Base-by-base conservation (phyloP, 2,888 invertebrate species). In the Temnothorax ravouxi region DNA sequence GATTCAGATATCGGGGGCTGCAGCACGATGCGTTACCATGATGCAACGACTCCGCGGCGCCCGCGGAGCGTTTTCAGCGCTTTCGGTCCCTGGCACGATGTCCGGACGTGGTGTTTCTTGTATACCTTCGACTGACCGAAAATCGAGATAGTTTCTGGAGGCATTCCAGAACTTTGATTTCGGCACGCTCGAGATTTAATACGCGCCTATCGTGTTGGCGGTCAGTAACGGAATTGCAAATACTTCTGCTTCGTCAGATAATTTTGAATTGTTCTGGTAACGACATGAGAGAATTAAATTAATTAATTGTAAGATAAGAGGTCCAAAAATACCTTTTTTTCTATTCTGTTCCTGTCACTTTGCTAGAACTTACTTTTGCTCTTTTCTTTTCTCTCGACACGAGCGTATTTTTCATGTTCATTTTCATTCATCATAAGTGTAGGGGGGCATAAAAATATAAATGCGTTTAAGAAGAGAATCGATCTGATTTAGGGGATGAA, bases 121-220 rank as follows among this genome's bases (percentile, higher is more conserved):
- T 44, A 56, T 44, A 56, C 54, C 83, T 50, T 64, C 79, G 74
- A 62, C 64, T 69, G 75, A 71, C 59, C 69, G 69, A 82, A 89
- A 83, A 86, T 80, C 86, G 75, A 71, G 84, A 84, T 84, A 84
- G 81, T 83, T 81, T 4, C 86, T 88, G 87, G 89, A 87, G 77
- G 18, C 71, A 50, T 84, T 88, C 88, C 89, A 89, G 87, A 84
- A 86, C 81, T 87, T 84, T 64, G 84, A 86, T 85, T 82, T 59
- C 61, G 71, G 72, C 34, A 61, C 62, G 72, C 79, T 80, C 77
- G 69, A 79, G 83, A 87, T 89, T 86, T 67, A 86, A 84, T 82
- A 67, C 81, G 79, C 84, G 25, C 41, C 29, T 59, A 29, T 15
- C 29, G 85, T 74, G 83, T 85, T 34, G 79, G 62, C 79, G 82